Base-by-base conservation (phyloP, 2,113 vertebrate species). In the Cnemophilus loriae region DNA sequence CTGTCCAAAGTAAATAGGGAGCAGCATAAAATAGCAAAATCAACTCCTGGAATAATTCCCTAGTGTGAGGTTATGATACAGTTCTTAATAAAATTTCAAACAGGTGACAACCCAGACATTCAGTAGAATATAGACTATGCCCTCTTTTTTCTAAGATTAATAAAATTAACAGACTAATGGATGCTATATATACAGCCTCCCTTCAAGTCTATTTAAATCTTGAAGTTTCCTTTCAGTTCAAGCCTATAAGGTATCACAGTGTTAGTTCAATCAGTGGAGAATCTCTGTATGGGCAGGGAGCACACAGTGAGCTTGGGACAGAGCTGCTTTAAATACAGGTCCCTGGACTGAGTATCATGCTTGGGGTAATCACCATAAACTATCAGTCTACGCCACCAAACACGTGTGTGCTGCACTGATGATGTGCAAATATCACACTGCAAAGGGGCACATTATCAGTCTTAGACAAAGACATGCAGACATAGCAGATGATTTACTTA, bases 181-280 rank as follows among this genome's bases (percentile, higher is more conserved):
- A 55, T 79, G 74, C 75, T 52, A 50, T 91, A 81, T 35, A 76
- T 90, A 78, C 59, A 85, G 41, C 26, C 64, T 64, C 37, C 70
- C 79, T 92, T 59, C 84, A 78, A 96, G 69, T 82, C 57, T 74
- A 23, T 89, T 91, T 92, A 87, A 91, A 90, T 84, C 57, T 64
- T 59, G 35, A 50, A 16, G 16, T 73, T 96, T 88, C 47, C 84
- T 87, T 92, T 94, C 85, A 87, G 35, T 69, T 68, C 26, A 57
- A 59, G 85, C 65, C 75, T 95, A 52, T 87, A 60, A 96, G 59
- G 32, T 41, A 19, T 53, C 35, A 55, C 71, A 93, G 81, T 23
- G 11, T 87, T 93, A 22, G 33, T 57, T 84, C 49, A 73, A 47
- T 30, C 23, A 21, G 28, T 26, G 7, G 20, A 85, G 23, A 73